Base-by-base conservation (phyloP, 2,113 vertebrate genomes). In the Osmerus mordax region DNA sequence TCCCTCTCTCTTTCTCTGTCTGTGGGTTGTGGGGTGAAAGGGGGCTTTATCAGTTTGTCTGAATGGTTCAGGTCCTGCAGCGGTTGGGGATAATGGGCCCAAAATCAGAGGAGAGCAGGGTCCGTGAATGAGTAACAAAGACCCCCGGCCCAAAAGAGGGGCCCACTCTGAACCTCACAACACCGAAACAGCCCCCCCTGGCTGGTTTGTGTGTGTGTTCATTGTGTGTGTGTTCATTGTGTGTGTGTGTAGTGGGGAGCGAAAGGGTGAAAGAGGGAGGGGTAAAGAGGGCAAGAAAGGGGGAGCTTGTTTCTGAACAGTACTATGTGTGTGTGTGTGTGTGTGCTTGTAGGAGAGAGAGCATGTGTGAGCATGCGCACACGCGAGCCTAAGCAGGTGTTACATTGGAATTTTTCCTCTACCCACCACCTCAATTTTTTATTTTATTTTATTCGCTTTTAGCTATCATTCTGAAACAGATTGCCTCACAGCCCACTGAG, bases 41-140 rank as follows among this genome's bases (percentile, higher is more conserved):
- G 88, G 74, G 66, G 75, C 88, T 89, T 90, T 89, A 89, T 90
- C 83, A 76, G 76, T 59, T 9, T 65, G 68, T 60, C 79, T 89
- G 88, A 90, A 89, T 89, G 87, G 81, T 82, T 78, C 83, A 83
- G 83, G 85, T 89, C 87, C 79, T 75, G 79, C 81, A 86, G 86
- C 88, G 71, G 78, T 76, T 13, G 16, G n/a, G 71, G 78, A 90
- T 86, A 90, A 90, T 88, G 80, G 86, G 80, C 67, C 83, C 86
- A 87, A 87, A 88, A 88, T 88, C 87, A 87, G 87, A 89, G 83
- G 80, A 79, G 86, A 83, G 87, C 87, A 81, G 85, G 88, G 77
- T 81, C 84, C 82, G 69, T 88, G 86, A 86, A 89, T 83, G 82
- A 81, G 79, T 80, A 85, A 90, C 88, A 89, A 90, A 89, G 81